These are phyloP conservation scores for Sarcophaga caerulescens DNA, from an alignment of 2,888 invertebrate genomes.

Conservation along the genomic window DNA sequence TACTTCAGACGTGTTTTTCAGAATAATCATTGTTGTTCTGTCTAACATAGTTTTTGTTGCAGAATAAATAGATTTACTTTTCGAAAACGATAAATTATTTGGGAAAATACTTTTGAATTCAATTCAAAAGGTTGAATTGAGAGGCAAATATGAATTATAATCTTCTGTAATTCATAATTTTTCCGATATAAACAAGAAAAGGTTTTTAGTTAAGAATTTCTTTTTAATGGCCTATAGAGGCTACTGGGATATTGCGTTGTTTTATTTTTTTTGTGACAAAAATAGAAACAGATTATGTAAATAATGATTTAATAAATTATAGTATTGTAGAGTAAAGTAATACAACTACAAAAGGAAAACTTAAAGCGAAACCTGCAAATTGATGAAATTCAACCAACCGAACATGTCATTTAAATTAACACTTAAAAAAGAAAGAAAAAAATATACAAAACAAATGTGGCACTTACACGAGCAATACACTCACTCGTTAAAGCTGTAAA, in stretches of 20 bases:
- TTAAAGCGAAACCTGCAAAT: constrained; percentile 28
- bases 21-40: too few relatives aligned
- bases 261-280: background rate
- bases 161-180: too few relatives aligned
- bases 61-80: too few relatives aligned
- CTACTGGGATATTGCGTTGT: background rate
- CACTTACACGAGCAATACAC: constrained; percentile 6
- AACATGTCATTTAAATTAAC: constrained; percentile 62
- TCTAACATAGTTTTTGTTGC: too few relatives aligned
- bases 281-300: background rate
- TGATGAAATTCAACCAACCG: constrained; percentile 27
- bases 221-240: too few relatives aligned
- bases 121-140: too few relatives aligned
- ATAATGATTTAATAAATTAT: constrained; percentile 17
- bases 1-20: too few relatives aligned
- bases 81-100: too few relatives aligned
- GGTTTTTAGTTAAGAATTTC: too few relatives aligned
- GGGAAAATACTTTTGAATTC: too few relatives aligned
- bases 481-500: background rate
- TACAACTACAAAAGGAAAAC: background rate
- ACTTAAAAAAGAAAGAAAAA: constrained; percentile 24
- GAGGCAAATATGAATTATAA: too few relatives aligned
- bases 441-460: background rate
- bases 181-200: too few relatives aligned
- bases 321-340: constrained; percentile 10